Evolutionary conservation across 1,140 invertebrate species (phyloP).

Genomic region (Pseudobourletiella spinata): DNA sequence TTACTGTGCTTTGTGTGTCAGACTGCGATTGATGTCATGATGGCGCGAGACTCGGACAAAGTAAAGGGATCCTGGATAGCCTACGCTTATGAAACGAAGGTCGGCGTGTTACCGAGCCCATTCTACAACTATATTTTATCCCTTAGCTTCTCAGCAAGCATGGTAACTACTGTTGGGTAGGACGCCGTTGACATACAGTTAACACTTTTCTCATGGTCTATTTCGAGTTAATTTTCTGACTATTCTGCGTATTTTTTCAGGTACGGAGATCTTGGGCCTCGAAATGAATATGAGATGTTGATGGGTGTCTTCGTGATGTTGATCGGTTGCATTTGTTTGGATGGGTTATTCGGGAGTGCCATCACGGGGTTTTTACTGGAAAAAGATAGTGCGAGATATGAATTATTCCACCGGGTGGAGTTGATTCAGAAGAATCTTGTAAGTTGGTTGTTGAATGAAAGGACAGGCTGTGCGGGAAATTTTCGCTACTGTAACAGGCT

Average conservation of each 20-base stretch:
- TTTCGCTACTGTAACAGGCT: too few species aligned
- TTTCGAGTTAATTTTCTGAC: too few species aligned
- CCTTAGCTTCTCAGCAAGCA: constrained; percentile 11
- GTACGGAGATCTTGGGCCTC: constrained; percentile 20
- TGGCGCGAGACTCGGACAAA: too few species aligned
- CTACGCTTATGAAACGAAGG: too few species aligned
- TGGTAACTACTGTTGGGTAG: constrained; percentile 30
- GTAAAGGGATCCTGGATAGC: too few species aligned
- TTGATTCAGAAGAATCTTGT: constrained; percentile 15
- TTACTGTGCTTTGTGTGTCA: too few species aligned
- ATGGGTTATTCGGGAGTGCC: constrained; percentile 18
- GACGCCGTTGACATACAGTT: not conserved
- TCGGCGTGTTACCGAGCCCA: not conserved
- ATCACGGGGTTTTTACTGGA: constrained; percentile 27
- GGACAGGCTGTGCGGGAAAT: too few species aligned
- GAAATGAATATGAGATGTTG: constrained; percentile 19
- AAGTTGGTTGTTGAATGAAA: too few species aligned
- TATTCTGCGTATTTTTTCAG: constrained; percentile 5
- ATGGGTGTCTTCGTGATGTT: constrained; percentile 25
- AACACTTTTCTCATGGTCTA: not conserved
- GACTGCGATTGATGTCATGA: too few species aligned
- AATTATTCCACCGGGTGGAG: constrained; percentile 26
- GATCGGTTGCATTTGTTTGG: constrained; percentile 20
- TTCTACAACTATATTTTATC: constrained; percentile 15
- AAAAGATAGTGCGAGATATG: constrained; percentile 28